Percentiles rank a stretch among this genome's conserved stretches.
Evolutionary conservation across 2,113 vertebrate genomes (phyloP).

Genomic region (Channa argus): DNA sequence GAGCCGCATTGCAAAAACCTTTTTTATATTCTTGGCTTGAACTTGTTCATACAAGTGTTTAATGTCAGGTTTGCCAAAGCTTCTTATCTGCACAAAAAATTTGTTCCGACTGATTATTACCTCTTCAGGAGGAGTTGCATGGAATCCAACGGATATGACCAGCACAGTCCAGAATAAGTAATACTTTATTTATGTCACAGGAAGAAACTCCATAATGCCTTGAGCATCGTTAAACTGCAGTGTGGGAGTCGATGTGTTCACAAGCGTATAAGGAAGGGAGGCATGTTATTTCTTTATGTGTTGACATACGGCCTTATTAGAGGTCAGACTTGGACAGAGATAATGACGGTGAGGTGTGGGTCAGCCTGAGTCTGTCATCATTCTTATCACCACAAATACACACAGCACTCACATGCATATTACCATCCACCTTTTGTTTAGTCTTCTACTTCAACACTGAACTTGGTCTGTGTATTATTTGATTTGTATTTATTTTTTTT

Average conservation of each 20-base stretch:
- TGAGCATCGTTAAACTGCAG: slow-evolving; percentile 1
- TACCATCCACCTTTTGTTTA: slow-evolving; percentile 32
- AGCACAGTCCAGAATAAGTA: slow-evolving; percentile 22
- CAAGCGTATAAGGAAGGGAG: slow-evolving; percentile 10
- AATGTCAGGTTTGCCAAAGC: no score
- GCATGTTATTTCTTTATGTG: slow-evolving; percentile 31
- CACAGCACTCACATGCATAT: background rate
- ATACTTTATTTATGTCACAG: slow-evolving; percentile 6
- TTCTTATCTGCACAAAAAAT: no score
- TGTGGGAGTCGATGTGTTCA: slow-evolving; percentile 24
- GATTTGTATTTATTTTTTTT: no score
- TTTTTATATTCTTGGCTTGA: no score
- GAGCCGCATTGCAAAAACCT: background rate
- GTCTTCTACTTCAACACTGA: slow-evolving; percentile 6
- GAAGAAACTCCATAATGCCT: background rate
- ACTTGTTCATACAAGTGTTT: no score
- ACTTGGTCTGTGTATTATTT: slow-evolving; percentile 1
- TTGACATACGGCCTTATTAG: slow-evolving; percentile 58
- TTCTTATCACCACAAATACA: slow-evolving; percentile 50
- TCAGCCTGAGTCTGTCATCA: slow-evolving; percentile 53
- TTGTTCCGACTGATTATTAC: no score
- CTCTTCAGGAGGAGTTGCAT: no score
- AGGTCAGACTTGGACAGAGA: slow-evolving; percentile 46
- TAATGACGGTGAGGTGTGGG: slow-evolving; percentile 60
- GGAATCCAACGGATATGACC: background rate